Evolutionary conservation across 2,113 vertebrate species (phyloP), one percentile per base, ranked within the genome.

Genomic region (Saiga tatarica): DNA sequence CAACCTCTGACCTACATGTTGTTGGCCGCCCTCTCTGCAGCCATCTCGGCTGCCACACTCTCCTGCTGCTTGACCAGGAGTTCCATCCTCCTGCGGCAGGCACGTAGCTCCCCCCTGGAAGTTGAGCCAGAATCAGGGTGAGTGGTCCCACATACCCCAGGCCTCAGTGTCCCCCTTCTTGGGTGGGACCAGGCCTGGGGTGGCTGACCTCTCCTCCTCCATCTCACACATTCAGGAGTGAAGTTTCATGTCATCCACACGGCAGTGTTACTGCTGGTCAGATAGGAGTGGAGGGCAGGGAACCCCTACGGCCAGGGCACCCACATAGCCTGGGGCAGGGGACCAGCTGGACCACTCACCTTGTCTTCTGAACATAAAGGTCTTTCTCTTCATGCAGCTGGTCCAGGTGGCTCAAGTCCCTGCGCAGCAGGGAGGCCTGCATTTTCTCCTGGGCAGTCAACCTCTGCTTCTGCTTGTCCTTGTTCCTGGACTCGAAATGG

Each of bases 1-100:
- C 45, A 81, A 98, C 99, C 60, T 1, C 3, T 36, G 81, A 98
- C 99, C 89, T 98, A 99, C 99, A 60, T 98, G 85, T 99, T 99
- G 74, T 98, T 98, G 71, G 97, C 97, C 59, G 98, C 97, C 97
- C 98, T 98, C 97, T 99, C 98, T 5, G 30, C 88, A 81, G 98
- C 93, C 2, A 99, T 98, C 91, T 99, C 97, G 6, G 39, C 55
- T 28, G 99, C 99, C 98, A 99, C 95, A 6, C 19, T 36, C 33
- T 98, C 98, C 97, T 99, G 99, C 97, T 99, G 99, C 82, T 97
- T 94, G 98, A 95, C 19, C 74, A 99, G 94, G 88, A 95, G 95
- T 53, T 98, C 62, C 28, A 99, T 98, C 92, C 97, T 98, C 96
- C 98, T 97, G 45, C 42, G 98, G 94, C 99, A 99, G 52, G 98